Conservation (phyloP, 1,140 invertebrate genomes). For the Cyclargus thomasi region DNA sequence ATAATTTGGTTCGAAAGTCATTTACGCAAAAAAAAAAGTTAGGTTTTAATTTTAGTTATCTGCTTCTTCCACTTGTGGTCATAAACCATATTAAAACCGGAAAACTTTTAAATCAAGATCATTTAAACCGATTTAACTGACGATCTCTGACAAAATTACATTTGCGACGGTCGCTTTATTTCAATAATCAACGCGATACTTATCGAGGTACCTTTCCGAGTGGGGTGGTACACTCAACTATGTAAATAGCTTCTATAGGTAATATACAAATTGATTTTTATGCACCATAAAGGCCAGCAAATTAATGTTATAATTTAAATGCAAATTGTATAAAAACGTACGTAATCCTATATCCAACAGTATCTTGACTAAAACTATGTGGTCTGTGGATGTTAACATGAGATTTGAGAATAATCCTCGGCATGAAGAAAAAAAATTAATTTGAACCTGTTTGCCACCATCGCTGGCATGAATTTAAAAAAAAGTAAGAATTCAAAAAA, state of each 20-base stretch:
- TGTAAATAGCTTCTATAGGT: background rate
- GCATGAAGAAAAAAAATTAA: background rate
- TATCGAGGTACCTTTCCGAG: background rate
- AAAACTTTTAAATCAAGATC: background rate
- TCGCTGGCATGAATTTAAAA: conserved; percentile 7
- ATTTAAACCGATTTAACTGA: background rate
- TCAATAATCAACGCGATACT: background rate
- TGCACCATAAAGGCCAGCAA: no score
- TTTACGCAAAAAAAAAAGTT: no score
- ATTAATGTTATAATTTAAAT: no score
- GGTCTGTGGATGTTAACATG: background rate
- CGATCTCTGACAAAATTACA: background rate
- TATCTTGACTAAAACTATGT: no score
- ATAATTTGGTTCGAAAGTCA: no score
- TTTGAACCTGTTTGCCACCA: background rate
- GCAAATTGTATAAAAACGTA: no score
- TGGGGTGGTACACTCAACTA: background rate
- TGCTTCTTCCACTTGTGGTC: no score
- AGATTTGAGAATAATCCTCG: background rate
- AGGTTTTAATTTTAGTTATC: no score
- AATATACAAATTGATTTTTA: background rate
- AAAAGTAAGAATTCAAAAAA: conserved; percentile 21
- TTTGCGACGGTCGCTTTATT: background rate
- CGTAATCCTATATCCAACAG: no score
- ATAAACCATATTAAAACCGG: no score